These are phyloP conservation scores for Papilio dardanus DNA, from an alignment of 1,140 invertebrate species.

Conservation along the genomic window DNA sequence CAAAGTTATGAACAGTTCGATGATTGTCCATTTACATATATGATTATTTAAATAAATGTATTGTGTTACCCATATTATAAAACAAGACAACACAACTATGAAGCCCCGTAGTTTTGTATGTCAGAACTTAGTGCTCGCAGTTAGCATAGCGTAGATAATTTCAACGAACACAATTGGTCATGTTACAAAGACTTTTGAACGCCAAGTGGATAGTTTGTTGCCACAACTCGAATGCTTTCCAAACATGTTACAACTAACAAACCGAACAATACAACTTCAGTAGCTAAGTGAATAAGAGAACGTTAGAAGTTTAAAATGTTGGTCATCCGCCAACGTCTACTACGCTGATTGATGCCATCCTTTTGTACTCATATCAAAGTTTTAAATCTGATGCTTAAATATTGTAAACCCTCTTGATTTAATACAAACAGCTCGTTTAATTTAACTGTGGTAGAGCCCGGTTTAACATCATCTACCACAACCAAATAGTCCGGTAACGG, in stretches of 20 bases:
- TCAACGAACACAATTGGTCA: not conserved
- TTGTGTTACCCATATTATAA: too few relatives aligned
- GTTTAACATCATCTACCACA: too few relatives aligned
- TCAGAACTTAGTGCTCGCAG: not conserved
- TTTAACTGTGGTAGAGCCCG: not conserved
- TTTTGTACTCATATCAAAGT: too few relatives aligned
- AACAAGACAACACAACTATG: too few relatives aligned
- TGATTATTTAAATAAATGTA: not conserved
- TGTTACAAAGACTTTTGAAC: slow-evolving; percentile 4
- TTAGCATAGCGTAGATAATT: not conserved
- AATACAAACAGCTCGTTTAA: not conserved
- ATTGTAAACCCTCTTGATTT: not conserved
- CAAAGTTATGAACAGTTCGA: too few relatives aligned
- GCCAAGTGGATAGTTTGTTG: slow-evolving; percentile 10
- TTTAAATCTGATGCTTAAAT: not conserved
- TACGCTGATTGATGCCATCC: not conserved
- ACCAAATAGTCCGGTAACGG: too few relatives aligned
- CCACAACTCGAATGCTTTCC: slow-evolving; percentile 1
- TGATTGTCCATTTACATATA: not conserved
- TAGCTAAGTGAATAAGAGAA: slow-evolving; percentile 1
- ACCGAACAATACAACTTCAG: slow-evolving; percentile 18
- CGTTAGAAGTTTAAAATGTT: not conserved
- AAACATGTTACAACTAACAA: slow-evolving; percentile 24
- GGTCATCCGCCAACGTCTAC: not conserved
- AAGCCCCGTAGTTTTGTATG: not conserved